Base-by-base conservation (phyloP, 2,888 invertebrate genomes). In the Idaea biselata region DNA sequence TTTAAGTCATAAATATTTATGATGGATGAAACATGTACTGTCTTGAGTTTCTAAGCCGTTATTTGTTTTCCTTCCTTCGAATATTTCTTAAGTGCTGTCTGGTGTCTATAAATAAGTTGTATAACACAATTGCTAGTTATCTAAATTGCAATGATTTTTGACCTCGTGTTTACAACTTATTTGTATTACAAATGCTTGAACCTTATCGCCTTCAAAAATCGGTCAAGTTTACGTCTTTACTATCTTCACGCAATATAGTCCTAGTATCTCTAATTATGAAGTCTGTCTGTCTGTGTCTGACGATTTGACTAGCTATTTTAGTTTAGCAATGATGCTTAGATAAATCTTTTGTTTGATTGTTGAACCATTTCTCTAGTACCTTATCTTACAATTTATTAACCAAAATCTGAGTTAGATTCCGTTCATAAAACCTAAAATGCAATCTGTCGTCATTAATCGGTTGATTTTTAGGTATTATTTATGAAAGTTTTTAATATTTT, bases 111-210 rank as follows among this genome's bases (percentile, higher is more conserved):
- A 44, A 44, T 44, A 44, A 44, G 11, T 44, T 14, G 44, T 44
- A 44, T 44, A 44, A 11, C 44, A 11, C 11, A 6, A 44, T 44
- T 44, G 11, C 17, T 18, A 0, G 5, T 18, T 56, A 56, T 56
- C 56, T 18, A 58, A 62, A 60, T 62, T 60, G 61, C 55, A 44
- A 16, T 18, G 58, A 59, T 59, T 53, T 59, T 25, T 67, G 67
- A 68, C 67, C 65, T 60, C 16, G 60, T 64, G 62, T 66, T 66
- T 66, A 66, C 62, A 62, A 64, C 61, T 59, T 60, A 53, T 55
- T 63, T 54, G 55, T n/a, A 58, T 55, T 58, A 65, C 59, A 63
- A 58, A 11, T 63, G 11, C 25, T 5, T 25, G 44, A 14, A 8
- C 44, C 17, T 56, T 56, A 56, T 56, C 56, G 8, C 62, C 66